Conservation (phyloP, 1,140 invertebrate genomes). For the Chelonus insularis region DNA sequence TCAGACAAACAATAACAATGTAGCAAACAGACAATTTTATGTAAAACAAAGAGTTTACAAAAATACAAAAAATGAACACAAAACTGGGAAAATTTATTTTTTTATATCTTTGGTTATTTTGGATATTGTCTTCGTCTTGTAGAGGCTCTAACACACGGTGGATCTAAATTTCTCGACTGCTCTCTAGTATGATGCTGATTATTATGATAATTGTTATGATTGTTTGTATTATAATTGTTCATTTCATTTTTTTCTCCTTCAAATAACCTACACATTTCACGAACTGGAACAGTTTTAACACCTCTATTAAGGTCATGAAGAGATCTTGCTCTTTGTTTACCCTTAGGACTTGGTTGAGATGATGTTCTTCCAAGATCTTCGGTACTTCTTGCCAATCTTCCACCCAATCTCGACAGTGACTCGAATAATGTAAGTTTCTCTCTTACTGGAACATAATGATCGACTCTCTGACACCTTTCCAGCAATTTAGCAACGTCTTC, state of each 20-base stretch:
- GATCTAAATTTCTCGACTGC: conserved; percentile 28
- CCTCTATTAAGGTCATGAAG: conserved; percentile 64
- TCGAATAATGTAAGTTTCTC: conserved; percentile 67
- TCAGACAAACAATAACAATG: neutral
- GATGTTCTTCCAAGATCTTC: conserved; percentile 56
- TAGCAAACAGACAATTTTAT: neutral
- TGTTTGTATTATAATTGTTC: neutral
- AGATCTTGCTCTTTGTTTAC: conserved; percentile 62
- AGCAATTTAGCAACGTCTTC: conserved; percentile 59
- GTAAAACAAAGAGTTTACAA: neutral
- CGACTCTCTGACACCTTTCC: conserved; percentile 63
- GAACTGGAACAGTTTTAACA: conserved; percentile 52
- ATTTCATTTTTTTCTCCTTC: conserved; percentile 48
- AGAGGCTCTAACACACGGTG: conserved; percentile 41
- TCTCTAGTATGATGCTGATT: conserved; percentile 8
- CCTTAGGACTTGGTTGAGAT: conserved; percentile 42
- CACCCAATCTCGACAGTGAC: conserved; percentile 60
- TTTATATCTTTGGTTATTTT: conserved; percentile 23
- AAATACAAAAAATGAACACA: neutral
- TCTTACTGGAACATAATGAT: conserved; percentile 65
- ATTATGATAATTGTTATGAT: conserved; percentile 1
- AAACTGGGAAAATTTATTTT: neutral
- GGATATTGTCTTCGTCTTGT: conserved; percentile 42
- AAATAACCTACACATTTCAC: conserved; percentile 67
- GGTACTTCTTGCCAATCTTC: conserved; percentile 59